These are phyloP conservation scores for Metallyticus violacea DNA, from an alignment of 2,888 invertebrate species.

Conservation along the genomic window DNA sequence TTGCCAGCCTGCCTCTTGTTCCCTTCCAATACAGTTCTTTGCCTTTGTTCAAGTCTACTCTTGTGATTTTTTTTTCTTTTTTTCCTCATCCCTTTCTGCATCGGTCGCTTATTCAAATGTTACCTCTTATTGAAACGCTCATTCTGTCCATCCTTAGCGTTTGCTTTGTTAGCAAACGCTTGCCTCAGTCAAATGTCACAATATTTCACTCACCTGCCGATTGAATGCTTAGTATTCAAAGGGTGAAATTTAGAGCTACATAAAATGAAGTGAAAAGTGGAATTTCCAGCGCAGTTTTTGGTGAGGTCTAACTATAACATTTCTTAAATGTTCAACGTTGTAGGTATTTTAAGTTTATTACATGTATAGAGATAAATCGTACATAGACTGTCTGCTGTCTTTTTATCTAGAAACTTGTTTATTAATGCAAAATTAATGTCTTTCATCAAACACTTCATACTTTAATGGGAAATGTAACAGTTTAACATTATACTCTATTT, in stretches of 20 bases:
- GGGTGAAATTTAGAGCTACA: background rate
- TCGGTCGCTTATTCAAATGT: constrained; percentile 13
- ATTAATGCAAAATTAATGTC: too few relatives aligned
- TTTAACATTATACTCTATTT: too few relatives aligned
- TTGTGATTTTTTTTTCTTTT: background rate
- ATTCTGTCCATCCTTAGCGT: background rate
- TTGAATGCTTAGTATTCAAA: background rate
- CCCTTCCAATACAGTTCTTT: background rate
- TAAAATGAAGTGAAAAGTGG: background rate
- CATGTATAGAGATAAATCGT: too few relatives aligned
- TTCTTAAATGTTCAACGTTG: too few relatives aligned
- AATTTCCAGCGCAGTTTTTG: background rate
- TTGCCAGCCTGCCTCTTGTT: background rate
- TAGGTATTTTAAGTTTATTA: too few relatives aligned
- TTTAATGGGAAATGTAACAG: too few relatives aligned
- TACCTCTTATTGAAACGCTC: background rate
- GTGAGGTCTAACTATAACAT: too few relatives aligned
- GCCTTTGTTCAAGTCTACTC: background rate
- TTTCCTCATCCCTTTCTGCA: background rate
- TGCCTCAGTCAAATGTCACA: constrained; percentile 1
- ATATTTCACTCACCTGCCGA: constrained; percentile 5
- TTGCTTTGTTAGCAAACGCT: background rate
- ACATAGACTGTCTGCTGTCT: too few relatives aligned
- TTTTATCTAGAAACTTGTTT: too few relatives aligned
- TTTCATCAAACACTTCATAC: too few relatives aligned